phyloP scores from a whole-genome alignment of 2,797 vertebrate genomes.

The Arnoldichthys spilopterus region DNA sequence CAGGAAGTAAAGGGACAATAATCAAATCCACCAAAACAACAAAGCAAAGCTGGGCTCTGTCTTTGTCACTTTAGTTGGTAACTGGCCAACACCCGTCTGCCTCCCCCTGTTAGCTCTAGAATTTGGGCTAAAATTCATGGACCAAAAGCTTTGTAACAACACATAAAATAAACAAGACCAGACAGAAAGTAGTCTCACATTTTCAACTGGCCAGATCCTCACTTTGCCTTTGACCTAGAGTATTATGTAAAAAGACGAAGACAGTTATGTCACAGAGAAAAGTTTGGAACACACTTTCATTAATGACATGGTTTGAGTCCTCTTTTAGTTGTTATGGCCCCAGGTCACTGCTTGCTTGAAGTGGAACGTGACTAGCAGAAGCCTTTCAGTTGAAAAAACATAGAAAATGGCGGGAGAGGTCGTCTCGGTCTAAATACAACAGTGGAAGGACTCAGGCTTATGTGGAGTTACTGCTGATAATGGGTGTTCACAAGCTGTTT shows the following conservation, averaged over 20 bases:
- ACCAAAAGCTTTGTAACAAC: constrained; percentile 52
- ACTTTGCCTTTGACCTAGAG: constrained; percentile 3
- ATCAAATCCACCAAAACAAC: constrained; percentile 50
- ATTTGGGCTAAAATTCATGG: constrained; percentile 39
- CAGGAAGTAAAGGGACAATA: constrained; percentile 59
- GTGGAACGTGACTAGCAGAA: constrained; percentile 17
- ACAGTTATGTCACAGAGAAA: background rate
- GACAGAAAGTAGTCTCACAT: constrained; percentile 10
- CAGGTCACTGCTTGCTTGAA: constrained; percentile 18
- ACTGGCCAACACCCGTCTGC: constrained; percentile 26
- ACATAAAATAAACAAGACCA: constrained; percentile 47
- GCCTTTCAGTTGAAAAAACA: constrained; percentile 42
- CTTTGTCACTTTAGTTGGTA: constrained; percentile 37
- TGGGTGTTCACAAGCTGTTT: constrained; percentile 25
- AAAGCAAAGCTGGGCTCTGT: constrained; percentile 42
- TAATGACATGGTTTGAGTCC: constrained; percentile 30
- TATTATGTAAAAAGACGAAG: constrained; percentile 22
- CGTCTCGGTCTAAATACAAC: constrained; percentile 41
- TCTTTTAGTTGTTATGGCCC: constrained; percentile 23
- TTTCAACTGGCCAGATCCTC: constrained; percentile 31
- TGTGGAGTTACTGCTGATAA: constrained; percentile 38
- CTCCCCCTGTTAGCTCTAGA: constrained; percentile 6
- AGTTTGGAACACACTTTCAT: constrained; percentile 30
- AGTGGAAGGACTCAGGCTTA: constrained; percentile 39
- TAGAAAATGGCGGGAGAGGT: constrained; percentile 35